Percentiles rank a stretch among this genome's conserved stretches.
Evolutionary conservation across 2,888 invertebrate species (phyloP).

Genomic region (Noctua pronuba): DNA sequence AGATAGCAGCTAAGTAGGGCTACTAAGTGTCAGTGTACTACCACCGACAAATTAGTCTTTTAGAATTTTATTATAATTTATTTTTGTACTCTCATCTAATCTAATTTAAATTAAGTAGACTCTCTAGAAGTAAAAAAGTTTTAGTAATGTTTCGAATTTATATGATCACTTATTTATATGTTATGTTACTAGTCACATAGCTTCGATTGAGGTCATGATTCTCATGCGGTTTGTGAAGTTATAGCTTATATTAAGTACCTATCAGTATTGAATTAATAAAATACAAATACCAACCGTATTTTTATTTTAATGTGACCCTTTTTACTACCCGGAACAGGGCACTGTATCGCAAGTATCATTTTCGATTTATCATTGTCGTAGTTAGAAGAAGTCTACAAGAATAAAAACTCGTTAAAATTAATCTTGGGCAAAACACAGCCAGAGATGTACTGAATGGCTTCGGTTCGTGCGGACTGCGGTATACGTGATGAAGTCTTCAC

Average conservation of each 20-base stretch:
- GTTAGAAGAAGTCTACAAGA: neutral
- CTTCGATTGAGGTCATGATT: slow-evolving; percentile 68
- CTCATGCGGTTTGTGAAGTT: slow-evolving; percentile 66
- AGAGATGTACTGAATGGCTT: neutral
- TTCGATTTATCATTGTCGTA: neutral
- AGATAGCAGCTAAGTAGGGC: slow-evolving; percentile 75
- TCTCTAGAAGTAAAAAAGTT: slow-evolving; percentile 64
- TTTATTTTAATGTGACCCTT: neutral
- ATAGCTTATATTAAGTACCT: slow-evolving; percentile 68
- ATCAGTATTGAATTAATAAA: slow-evolving; percentile 74
- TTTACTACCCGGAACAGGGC: neutral
- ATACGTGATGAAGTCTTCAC: neutral
- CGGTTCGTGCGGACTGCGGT: no score
- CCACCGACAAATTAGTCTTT: slow-evolving; percentile 39
- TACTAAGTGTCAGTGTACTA: slow-evolving; percentile 44
- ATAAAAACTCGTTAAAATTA: neutral
- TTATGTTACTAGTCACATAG: slow-evolving; percentile 73
- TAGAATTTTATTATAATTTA: slow-evolving; percentile 50
- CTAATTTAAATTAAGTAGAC: slow-evolving; percentile 52
- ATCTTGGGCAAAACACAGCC: neutral
- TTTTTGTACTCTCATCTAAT: slow-evolving; percentile 57
- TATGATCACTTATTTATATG: slow-evolving; percentile 61
- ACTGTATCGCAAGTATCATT: neutral
- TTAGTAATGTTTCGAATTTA: slow-evolving; percentile 67
- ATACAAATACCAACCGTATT: slow-evolving; percentile 30